Conservation (phyloP, 1,140 invertebrate species). For the Galleria mellonella region DNA sequence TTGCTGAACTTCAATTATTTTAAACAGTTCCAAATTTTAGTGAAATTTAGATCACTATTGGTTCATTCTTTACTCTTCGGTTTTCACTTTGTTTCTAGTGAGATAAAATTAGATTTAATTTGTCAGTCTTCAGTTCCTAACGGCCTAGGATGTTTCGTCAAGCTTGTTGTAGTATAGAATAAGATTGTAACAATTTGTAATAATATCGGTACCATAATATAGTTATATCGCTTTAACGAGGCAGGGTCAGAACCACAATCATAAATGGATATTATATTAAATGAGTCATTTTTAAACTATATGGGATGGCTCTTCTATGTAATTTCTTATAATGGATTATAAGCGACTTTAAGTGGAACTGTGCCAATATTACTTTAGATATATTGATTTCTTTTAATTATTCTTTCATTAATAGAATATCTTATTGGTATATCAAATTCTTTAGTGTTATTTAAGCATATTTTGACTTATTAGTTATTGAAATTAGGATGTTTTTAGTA, state of each 20-base stretch:
- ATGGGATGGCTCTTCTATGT: slow-evolving; percentile 48
- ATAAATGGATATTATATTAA: slow-evolving; percentile 40
- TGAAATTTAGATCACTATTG: slow-evolving; percentile 13
- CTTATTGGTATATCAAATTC: no score
- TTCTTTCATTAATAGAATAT: neutral
- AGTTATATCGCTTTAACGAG: slow-evolving; percentile 66
- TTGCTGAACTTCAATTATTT: slow-evolving; percentile 25
- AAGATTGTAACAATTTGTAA: slow-evolving; percentile 32
- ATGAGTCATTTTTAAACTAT: slow-evolving; percentile 29
- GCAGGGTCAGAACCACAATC: slow-evolving; percentile 66
- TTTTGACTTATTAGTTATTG: no score
- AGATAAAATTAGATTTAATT: slow-evolving; percentile 23
- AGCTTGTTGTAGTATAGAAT: slow-evolving; percentile 49
- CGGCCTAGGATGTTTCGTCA: slow-evolving; percentile 58
- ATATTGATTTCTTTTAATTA: neutral
- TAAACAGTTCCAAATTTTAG: slow-evolving; percentile 20
- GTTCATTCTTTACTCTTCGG: slow-evolving; percentile 19
- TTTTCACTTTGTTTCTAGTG: slow-evolving; percentile 15
- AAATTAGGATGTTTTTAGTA: neutral
- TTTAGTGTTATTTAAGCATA: no score
- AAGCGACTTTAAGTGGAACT: neutral
- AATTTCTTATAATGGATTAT: slow-evolving; percentile 1
- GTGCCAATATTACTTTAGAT: slow-evolving; percentile 1
- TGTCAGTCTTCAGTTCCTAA: slow-evolving; percentile 60
- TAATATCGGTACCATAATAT: slow-evolving; percentile 50